Evolutionary conservation across 2,797 vertebrate genomes (phyloP).

Genomic region (Onychomys arenicola): DNA sequence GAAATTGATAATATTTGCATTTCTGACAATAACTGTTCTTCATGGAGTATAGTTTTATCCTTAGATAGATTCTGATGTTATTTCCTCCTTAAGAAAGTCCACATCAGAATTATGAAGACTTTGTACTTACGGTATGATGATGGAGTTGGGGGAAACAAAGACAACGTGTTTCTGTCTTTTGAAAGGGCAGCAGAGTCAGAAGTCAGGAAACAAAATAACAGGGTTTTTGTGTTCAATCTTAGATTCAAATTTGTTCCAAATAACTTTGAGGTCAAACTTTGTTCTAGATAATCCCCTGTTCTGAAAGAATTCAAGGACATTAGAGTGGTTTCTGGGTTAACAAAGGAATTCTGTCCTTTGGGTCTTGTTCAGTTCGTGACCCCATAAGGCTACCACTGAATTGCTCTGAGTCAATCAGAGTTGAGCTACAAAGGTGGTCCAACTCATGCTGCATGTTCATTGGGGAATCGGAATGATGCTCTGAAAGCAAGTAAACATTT

Average conservation of each 20-base stretch:
- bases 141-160: not conserved
- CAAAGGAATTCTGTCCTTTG: conserved; percentile 56
- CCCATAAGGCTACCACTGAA: not conserved
- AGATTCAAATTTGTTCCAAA: conserved; percentile 40
- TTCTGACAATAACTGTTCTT: conserved; percentile 4
- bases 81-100: not conserved
- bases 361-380: conserved; percentile 57
- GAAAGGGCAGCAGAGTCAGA: not conserved
- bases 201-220: conserved; percentile 2
- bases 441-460: not conserved
- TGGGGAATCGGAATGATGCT: not conserved
- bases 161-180: not conserved
- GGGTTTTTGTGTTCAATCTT: conserved; percentile 14
- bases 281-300: conserved; percentile 55
- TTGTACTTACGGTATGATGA: not conserved
- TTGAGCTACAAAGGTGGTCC: not conserved
- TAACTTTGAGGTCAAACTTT: conserved; percentile 27
- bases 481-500: not conserved
- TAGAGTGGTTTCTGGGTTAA: conserved; percentile 51
- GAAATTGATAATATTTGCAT: not conserved
- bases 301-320: conserved; percentile 59
- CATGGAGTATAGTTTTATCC: not conserved
- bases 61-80: not conserved
- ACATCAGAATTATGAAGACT: not conserved
- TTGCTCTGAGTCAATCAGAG: not conserved